Base-by-base conservation (phyloP, 1,140 invertebrate genomes). In the Drosophila sulfurigaster region DNA sequence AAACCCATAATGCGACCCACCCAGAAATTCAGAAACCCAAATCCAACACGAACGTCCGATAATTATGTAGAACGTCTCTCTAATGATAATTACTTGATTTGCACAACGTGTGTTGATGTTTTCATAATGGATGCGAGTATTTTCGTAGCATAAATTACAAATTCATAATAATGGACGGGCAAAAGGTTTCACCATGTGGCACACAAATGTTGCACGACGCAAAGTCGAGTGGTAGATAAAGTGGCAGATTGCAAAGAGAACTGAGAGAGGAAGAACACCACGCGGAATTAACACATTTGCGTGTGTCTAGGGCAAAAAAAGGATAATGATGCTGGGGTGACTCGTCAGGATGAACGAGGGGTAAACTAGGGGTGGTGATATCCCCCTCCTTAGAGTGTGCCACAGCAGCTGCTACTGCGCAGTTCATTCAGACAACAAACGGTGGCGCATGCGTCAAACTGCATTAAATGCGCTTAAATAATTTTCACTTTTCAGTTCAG, bases 61-160 rank as follows among this genome's bases (percentile, higher is more conserved):
- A 89, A 88, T 88, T 88, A 83, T 78, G 83, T 78, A 69, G 77
- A 85, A 83, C 75, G 63, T 88, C 66, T 88, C 63, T 88, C 57
- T 76, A 72, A 69, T 73, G 80, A 75, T 88, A 88, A 88, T 88
- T 89, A 82, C 85, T 88, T 89, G 83, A 88, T 88, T 88, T 89
- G 78, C 85, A 81, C 83, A 83, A 79, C 73, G 81, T 89, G 74
- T 88, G 85, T 83, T 83, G 80, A 88, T 89, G 81, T 88, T 88
- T 88, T 73, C 85, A 89, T 81, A 88, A 88, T 85, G 81, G 67
- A 75, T 83, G 69, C 75, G 38, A 35, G 71, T n/a, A 20, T 20
- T 58, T 51, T 69, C 35, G 52, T 52, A 38, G 81, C 83, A 88
- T 88, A 89, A 88, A 88, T 88, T 88, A 89, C 78, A 57, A 63